phyloP scores from a whole-genome alignment of 2,888 invertebrate genomes.

The Plagiodera versicolora region DNA sequence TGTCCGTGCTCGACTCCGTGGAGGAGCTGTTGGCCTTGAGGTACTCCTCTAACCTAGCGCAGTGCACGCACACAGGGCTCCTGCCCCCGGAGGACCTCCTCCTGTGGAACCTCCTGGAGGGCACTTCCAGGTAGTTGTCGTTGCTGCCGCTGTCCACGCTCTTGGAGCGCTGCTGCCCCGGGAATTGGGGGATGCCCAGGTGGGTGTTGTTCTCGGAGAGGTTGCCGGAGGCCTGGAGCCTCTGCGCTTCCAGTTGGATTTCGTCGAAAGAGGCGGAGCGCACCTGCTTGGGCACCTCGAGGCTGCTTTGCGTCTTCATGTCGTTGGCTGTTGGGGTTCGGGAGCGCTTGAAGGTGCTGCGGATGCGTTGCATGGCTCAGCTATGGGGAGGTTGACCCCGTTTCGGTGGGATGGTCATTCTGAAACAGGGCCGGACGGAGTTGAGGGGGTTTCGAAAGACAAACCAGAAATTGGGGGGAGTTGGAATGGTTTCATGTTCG shows the following conservation, averaged over 20 bases:
- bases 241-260: conserved; percentile 78
- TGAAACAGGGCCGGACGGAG: too few relatives aligned
- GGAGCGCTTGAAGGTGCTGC: conserved; percentile 85
- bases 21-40: conserved; percentile 57
- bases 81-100: conserved; percentile 67
- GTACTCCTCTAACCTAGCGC: conserved; percentile 76
- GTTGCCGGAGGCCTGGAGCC: too few relatives aligned
- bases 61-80: conserved; percentile 71
- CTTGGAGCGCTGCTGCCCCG: conserved; percentile 72
- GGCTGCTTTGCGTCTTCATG: conserved; percentile 89
- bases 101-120: conserved; percentile 65
- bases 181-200: conserved; percentile 68
- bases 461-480: too few relatives aligned
- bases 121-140: conserved; percentile 59
- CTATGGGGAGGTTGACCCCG: conserved; percentile 21
- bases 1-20: too few relatives aligned
- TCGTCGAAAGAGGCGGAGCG: conserved; percentile 90
- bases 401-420: conserved; percentile 17
- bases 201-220: too few relatives aligned
- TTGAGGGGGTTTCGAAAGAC: too few relatives aligned
- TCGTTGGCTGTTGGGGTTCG: conserved; percentile 86
- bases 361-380: conserved; percentile 70
- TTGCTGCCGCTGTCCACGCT: conserved; percentile 80
- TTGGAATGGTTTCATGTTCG: too few relatives aligned
- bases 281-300: conserved; percentile 88